phyloP scores from a whole-genome alignment of 2,888 invertebrate species.

The Cheilosia urbana region DNA sequence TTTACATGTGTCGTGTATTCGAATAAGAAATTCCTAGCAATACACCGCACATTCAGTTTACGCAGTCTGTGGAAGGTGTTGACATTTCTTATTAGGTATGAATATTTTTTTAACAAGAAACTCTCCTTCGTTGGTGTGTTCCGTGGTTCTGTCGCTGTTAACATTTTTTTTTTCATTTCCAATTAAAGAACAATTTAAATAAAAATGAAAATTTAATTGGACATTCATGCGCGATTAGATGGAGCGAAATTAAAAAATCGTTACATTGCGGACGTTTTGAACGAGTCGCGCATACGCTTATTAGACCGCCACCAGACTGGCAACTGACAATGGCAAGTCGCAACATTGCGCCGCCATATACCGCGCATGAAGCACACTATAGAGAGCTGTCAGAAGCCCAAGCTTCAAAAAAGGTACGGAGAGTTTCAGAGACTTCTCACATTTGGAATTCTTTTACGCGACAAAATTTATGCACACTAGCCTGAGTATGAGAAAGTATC shows the following conservation, averaged over 20 bases:
- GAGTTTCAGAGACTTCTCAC: slow-evolving; percentile 50
- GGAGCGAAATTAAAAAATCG: slow-evolving; percentile 76
- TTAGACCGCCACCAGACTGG: slow-evolving; percentile 61
- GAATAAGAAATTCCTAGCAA: slow-evolving; percentile 47
- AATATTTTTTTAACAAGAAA: slow-evolving; percentile 32
- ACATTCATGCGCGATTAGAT: slow-evolving; percentile 75
- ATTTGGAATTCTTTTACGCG: slow-evolving; percentile 68
- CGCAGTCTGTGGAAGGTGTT: slow-evolving; percentile 14
- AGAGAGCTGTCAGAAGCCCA: slow-evolving; percentile 58
- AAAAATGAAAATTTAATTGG: slow-evolving; percentile 73
- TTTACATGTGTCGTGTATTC: background rate
- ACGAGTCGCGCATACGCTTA: slow-evolving; percentile 75
- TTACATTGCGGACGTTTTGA: slow-evolving; percentile 74
- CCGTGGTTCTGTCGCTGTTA: background rate
- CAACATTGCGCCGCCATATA: slow-evolving; percentile 12
- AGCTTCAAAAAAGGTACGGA: slow-evolving; percentile 16
- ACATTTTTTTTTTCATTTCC: slow-evolving; percentile 43
- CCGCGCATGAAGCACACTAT: background rate
- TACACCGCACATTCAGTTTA: background rate
- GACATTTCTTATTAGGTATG: slow-evolving; percentile 51
- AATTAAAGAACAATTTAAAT: slow-evolving; percentile 74
- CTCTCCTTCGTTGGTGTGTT: slow-evolving; percentile 10
- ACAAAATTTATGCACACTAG: slow-evolving; percentile 43
- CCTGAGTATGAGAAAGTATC: slow-evolving; percentile 23
- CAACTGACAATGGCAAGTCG: background rate